A percentile compares a stretch with the other conserved stretches of the same genome.
phyloP scores from a whole-genome alignment of 2,113 vertebrate genomes.

The Ceyx margarethae region DNA sequence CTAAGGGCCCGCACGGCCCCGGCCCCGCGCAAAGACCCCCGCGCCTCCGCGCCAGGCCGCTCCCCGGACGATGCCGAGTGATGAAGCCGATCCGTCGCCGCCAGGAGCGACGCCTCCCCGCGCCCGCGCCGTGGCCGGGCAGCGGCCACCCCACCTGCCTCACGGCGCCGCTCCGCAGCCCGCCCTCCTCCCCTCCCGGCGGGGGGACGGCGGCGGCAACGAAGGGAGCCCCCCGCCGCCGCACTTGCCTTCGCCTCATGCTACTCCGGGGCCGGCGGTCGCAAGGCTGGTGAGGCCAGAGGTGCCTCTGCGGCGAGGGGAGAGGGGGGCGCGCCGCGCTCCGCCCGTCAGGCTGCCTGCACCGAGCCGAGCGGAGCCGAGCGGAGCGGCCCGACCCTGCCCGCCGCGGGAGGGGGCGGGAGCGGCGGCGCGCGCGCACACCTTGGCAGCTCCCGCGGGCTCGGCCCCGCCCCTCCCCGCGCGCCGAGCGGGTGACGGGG shows the following conservation, averaged over 20 bases:
- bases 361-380: background rate
- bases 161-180: background rate
- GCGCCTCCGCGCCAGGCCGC: background rate
- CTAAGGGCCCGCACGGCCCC: background rate
- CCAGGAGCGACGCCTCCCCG: background rate
- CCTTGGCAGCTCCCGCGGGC: background rate
- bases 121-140: background rate
- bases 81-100: too few species aligned
- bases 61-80: background rate
- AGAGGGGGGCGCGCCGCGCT: background rate
- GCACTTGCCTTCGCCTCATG: background rate
- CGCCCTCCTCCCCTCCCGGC: background rate
- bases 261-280: background rate
- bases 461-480: background rate
- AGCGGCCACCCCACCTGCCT: background rate
- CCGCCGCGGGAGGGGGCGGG: background rate
- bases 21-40: background rate
- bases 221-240: background rate
- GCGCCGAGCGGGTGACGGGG: background rate
- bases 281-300: background rate
- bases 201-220: background rate
- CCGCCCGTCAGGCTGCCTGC: background rate
- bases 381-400: background rate
- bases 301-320: background rate
- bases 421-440: background rate